Evolutionary conservation across 1,140 invertebrate species (phyloP), one percentile per base, ranked within the genome.

Genomic region (Anadara kagoshimensis): DNA sequence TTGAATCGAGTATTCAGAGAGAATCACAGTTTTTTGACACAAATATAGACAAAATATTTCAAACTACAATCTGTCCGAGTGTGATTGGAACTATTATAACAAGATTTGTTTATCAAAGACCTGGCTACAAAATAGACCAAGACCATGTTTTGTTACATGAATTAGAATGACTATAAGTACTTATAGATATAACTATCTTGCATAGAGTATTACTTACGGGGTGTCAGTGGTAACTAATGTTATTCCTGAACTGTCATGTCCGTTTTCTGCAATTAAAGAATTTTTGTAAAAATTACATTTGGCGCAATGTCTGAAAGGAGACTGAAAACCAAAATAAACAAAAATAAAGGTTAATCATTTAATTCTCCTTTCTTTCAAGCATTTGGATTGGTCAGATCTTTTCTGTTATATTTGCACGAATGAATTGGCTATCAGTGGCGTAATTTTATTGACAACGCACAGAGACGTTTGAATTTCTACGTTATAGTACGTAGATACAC

Each of bases 191-290:
- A 3, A 36, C 29, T 36, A 7, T 36, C 2, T 36, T 36, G 29
- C 7, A 36, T 36, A 3, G 29, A 36, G 29, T 36, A 36, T 36
- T 26, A 74, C 77, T 75, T 73, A 81, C 79, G 72, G 67, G 45
- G 24, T 53, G 5, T 58, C 24, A 20, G 78, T 79, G n/a, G 80
- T 82, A 20, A 65, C 43, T 20, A 83, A 24, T 11, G 77, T 78
- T 7, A 85, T 53, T 12, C 83, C 83, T 29, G 83, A 85, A 44
- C 73, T 78, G 71, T 97, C 96, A 1, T 92, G 93, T 67, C 90
- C 91, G 2, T 93, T 94, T 89, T 93, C 94, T 93, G 89, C 78
- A 90, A 91, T 73, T 73, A 78, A 73, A 84, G 67, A 57, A 49
- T 61, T 24, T 10, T 47, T 10, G 8, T 47, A 8, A 47, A 47